Conservation (phyloP, 2,888 invertebrate species). For the Fragum sueziense region DNA sequence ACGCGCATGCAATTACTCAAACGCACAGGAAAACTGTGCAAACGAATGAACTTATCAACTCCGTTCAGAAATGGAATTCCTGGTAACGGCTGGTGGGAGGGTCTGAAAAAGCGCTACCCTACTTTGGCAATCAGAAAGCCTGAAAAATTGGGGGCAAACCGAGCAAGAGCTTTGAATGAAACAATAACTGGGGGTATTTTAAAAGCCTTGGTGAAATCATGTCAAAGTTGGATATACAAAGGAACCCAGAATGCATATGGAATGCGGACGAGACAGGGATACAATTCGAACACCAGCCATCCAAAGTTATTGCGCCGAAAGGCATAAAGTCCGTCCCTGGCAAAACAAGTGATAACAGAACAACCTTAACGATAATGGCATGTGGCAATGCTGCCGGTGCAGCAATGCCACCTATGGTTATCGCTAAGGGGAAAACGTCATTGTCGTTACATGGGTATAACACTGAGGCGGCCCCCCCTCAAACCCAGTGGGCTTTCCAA, state of each 20-base stretch:
- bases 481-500: conserved; percentile 54
- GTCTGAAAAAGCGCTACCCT: conserved; percentile 27
- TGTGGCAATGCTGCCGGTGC: conserved; percentile 56
- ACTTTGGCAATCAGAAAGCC: conserved; percentile 30
- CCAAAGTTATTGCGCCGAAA: conserved; percentile 18
- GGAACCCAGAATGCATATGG: conserved; percentile 4
- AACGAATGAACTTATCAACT: not conserved
- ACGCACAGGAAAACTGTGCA: not conserved
- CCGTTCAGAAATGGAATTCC: not conserved
- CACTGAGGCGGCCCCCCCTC: conserved; percentile 40
- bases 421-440: conserved; percentile 59
- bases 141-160: conserved; percentile 23
- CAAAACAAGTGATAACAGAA: not conserved
- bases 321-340: conserved; percentile 10
- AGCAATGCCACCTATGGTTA: conserved; percentile 53
- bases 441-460: conserved; percentile 50
- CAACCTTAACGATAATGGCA: conserved; percentile 30
- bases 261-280: conserved; percentile 32
- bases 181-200: conserved; percentile 1
- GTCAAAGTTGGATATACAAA: not conserved
- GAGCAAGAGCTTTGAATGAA: conserved; percentile 14
- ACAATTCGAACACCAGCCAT: conserved; percentile 20
- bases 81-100: conserved; percentile 24
- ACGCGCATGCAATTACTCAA: conserved; percentile 18
- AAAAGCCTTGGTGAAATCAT: not conserved